These are phyloP conservation scores for Heterodera schachtii DNA, from an alignment of 1,140 invertebrate genomes.

Conservation along the genomic window DNA sequence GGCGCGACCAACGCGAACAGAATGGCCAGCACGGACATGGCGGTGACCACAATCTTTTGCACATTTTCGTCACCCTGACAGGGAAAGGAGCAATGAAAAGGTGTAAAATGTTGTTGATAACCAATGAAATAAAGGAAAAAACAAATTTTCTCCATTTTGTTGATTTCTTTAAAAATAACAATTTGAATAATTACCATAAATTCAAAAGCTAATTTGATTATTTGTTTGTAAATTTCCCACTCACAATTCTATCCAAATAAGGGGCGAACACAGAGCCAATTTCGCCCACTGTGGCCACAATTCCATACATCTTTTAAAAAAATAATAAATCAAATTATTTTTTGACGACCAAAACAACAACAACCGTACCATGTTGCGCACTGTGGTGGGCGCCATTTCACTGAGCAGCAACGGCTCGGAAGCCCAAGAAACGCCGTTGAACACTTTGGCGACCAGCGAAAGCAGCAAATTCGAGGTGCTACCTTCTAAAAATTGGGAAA, in stretches of 20 bases:
- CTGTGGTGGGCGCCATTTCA: conserved; percentile 53
- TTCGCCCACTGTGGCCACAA: conserved; percentile 47
- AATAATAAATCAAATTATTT: conserved; percentile 3
- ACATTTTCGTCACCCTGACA: conserved; percentile 28
- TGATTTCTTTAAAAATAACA: too few relatives aligned
- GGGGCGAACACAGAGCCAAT: conserved; percentile 53
- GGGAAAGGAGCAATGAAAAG: too few relatives aligned
- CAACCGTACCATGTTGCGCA: conserved; percentile 49
- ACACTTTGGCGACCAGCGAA: conserved; percentile 51
- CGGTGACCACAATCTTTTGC: conserved; percentile 42
- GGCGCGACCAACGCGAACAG: conserved; percentile 38
- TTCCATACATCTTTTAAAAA: conserved; percentile 10
- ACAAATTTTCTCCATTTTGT: too few relatives aligned
- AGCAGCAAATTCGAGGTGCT: conserved; percentile 40
- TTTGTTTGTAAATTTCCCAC: too few relatives aligned
- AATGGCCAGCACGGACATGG: conserved; percentile 50
- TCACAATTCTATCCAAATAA: conserved; percentile 46
- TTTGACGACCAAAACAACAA: too few relatives aligned
- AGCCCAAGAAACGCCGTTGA: conserved; percentile 48
- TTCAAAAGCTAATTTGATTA: too few relatives aligned
- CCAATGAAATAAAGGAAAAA: too few relatives aligned
- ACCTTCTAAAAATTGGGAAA: conserved; percentile 37
- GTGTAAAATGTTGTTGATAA: too few relatives aligned
- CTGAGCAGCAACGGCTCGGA: conserved; percentile 48
- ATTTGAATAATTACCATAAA: neutral